A percentile compares a stretch with the other conserved stretches of the same genome.
Conservation (phyloP, 2,113 vertebrate genomes). For the Eleginops maclovinus region DNA sequence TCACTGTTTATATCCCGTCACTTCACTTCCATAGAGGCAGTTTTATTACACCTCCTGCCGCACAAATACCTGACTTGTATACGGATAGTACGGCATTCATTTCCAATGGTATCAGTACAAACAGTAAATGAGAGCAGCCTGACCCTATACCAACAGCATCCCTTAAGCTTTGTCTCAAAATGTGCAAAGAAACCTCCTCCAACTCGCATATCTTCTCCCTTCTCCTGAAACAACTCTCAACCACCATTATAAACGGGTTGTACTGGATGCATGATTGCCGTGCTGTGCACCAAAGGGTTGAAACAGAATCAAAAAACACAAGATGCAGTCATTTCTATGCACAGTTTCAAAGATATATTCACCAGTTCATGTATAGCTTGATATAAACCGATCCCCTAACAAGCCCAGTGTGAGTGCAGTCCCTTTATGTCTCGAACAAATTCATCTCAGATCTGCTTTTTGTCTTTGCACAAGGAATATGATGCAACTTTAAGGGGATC, state of each 20-base stretch:
- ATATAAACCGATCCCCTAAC: conserved; percentile 1
- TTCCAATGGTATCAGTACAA: no score
- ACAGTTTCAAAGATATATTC: not conserved
- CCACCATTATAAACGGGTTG: not conserved
- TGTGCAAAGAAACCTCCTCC: not conserved
- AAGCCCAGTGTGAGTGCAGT: not conserved
- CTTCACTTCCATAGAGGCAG: no score
- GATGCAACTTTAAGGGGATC: conserved; percentile 33
- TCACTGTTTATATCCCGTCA: no score
- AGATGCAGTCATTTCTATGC: not conserved
- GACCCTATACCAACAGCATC: no score
- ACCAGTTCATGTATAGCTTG: not conserved
- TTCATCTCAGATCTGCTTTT: conserved; percentile 16
- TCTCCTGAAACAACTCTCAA: not conserved
- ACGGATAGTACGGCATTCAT: no score
- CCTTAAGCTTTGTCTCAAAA: not conserved
- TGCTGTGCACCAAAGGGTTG: not conserved
- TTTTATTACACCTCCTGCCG: no score
- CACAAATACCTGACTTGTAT: no score
- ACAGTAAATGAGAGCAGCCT: no score
- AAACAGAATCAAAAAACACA: not conserved
- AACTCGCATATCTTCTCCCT: not conserved
- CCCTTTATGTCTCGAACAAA: not conserved
- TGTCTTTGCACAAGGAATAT: conserved; percentile 22
- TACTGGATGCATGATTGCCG: not conserved